Base-by-base conservation (phyloP, 2,113 vertebrate species). In the Sinocyclocheilus rhinocerous region DNA sequence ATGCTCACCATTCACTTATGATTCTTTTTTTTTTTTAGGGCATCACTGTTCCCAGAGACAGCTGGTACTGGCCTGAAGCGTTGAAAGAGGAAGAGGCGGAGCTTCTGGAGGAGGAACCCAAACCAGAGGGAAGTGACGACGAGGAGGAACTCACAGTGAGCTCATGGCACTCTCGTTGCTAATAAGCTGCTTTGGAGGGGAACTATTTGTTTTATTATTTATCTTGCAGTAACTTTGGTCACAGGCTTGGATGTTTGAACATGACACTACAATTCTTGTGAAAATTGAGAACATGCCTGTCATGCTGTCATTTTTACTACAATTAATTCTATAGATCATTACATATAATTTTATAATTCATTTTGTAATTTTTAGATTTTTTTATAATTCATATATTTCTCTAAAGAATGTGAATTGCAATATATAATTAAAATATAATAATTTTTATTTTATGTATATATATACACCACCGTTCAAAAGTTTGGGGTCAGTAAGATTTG, bases 51-150 rank as follows among this genome's bases (percentile, higher is more conserved):
- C 97, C 98, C 15, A 95, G 94, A 86, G 97, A 98, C 88, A 86
- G 91, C 20, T 99, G 98, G 97, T 98, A 97, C 91, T 99, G 98
- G 98, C 94, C 97, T 84, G 93, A 92, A 89, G 85, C 75, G 52
- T 91, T 93, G 16, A 85, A 89, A 15, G 95, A 97, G 2, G 94
- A 96, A 20, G 93, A 94, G 6, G 94, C 92, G 13, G 90, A 94
- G 9, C 92, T 93, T 16, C 91, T 94, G 2, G 92, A 93, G 0
- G 91, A 95, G 6, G 90, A 95, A 11, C 83, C 92, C 13, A 89
- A 91, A 42, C 65, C 93, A 1, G 90, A 92, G 1, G 87, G 90
- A 1, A 87, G 90, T 8, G 85, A 92, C 2, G 89, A 94, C 15
- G 93, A 96, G 84, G 93, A 94, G 55, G 87, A 96, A 86, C 90